Evolutionary conservation across 1,140 invertebrate genomes (phyloP), one percentile per base, ranked within the genome.

Genomic region (Brachionus rubens): DNA sequence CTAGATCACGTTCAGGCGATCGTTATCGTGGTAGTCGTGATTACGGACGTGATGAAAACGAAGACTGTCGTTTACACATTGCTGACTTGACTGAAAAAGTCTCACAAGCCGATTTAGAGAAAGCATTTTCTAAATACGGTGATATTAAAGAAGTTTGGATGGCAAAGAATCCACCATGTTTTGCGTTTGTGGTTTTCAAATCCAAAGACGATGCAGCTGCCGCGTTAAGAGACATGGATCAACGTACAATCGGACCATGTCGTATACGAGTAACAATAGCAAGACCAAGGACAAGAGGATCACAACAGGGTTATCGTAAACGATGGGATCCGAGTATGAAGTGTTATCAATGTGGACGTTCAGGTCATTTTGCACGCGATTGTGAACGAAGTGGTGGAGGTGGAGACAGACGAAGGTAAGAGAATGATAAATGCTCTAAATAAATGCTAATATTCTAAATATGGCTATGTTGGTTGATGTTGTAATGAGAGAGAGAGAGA

Each of bases 111-210:
- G 83, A 83, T n/a, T 78, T 85, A 40, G 80, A 80, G 33, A 80
- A 78, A 75, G 76, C 75, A 16, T 85, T 84, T 79, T 79, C 81
- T 62, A 82, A 81, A 65, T 84, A 81, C 81, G 84, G 84, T 14
- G 78, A 78, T 40, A 16, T 84, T 10, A 77, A 79, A 33, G 84
- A 85, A 76, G 79, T 84, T 3, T 85, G 84, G 84, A 78, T 84
- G 33, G 84, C 84, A 1, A 79, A 79, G 56, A 82, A 81, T 56
- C 83, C 83, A 14, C 84, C 84, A 40, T 83, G 84, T 65, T 85
- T 85, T 81, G 82, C 83, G 4, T 84, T 85, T 79, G 77, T 85
- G 26, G 82, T 83, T 1, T 85, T 80, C 78, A 80, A 81, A 65
- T 79, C 82, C 56, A 79, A 77, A 68, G 82, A 82, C 52, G 83